Conservation (phyloP, 2,797 vertebrate species). For the Aythya fuligula region DNA sequence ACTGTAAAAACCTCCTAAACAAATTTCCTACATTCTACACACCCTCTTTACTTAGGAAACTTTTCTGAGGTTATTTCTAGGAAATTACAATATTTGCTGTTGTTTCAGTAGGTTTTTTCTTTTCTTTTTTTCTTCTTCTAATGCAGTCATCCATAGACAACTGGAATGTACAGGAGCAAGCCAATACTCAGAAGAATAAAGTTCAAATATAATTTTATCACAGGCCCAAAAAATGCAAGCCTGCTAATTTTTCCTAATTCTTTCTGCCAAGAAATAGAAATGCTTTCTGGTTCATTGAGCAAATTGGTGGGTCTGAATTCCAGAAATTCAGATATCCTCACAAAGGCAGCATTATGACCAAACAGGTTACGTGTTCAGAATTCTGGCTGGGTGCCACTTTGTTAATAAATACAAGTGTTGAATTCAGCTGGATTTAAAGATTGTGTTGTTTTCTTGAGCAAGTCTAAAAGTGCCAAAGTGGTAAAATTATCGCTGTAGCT, state of each 20-base stretch:
- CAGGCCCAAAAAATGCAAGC: background rate
- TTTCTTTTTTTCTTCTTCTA: background rate
- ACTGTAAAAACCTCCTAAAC: background rate
- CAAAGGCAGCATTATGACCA: slow-evolving; percentile 44
- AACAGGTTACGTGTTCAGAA: background rate
- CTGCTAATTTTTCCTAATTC: slow-evolving; percentile 55
- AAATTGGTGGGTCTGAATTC: slow-evolving; percentile 47
- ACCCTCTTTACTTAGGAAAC: background rate
- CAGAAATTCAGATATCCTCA: slow-evolving; percentile 18
- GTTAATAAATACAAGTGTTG: slow-evolving; percentile 68
- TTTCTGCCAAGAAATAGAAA: slow-evolving; percentile 26
- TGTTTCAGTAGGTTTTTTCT: background rate
- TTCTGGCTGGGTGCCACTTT: slow-evolving; percentile 56
- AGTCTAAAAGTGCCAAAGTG: slow-evolving; percentile 58
- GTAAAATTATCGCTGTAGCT: slow-evolving; percentile 10
- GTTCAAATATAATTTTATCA: slow-evolving; percentile 32
- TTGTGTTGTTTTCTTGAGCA: slow-evolving; percentile 72
- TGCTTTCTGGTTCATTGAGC: slow-evolving; percentile 54
- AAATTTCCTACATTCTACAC: background rate
- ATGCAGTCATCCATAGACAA: background rate
- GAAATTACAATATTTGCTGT: slow-evolving; percentile 35
- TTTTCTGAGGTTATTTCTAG: slow-evolving; percentile 34
- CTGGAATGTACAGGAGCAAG: slow-evolving; percentile 12
- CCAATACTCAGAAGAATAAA: slow-evolving; percentile 13
- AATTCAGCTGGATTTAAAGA: slow-evolving; percentile 68